Conservation (phyloP, 2,113 vertebrate genomes). For the Argyrosomus japonicus region DNA sequence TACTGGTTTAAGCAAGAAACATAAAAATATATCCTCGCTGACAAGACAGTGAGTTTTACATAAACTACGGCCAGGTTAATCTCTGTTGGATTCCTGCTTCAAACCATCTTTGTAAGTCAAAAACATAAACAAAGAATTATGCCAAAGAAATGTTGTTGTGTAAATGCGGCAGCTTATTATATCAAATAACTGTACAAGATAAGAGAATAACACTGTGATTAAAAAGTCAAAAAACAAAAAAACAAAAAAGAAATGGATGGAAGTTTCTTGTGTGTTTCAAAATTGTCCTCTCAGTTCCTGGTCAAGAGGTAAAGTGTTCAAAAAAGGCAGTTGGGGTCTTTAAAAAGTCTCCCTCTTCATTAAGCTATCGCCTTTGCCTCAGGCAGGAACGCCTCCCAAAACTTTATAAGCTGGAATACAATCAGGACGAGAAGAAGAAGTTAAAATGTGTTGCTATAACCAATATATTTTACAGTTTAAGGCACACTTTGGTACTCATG, state of each 20-base stretch:
- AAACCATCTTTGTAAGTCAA: conserved; percentile 38
- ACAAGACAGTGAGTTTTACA: conserved; percentile 22
- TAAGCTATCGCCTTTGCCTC: conserved; percentile 98
- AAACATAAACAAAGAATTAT: conserved; percentile 46
- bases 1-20: conserved; percentile 51
- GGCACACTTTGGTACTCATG: neutral
- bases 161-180: conserved; percentile 55
- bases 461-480: neutral
- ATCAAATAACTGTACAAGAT: conserved; percentile 68
- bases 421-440: conserved; percentile 5
- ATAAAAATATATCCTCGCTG: conserved; percentile 42
- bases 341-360: conserved; percentile 71
- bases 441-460: neutral
- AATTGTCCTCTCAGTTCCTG: conserved; percentile 76
- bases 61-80: conserved; percentile 41
- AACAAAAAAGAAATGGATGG: conserved; percentile 58
- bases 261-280: conserved; percentile 66
- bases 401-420: conserved; percentile 91
- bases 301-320: conserved; percentile 86
- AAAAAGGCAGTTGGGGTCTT: conserved; percentile 85
- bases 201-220: conserved; percentile 57
- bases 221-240: conserved; percentile 52
- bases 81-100: conserved; percentile 37
- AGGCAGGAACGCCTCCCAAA: conserved; percentile 97
- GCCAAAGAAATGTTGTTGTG: conserved; percentile 31